These are phyloP conservation scores for Lysiphlebus fabarum DNA, from an alignment of 1,140 invertebrate species.

Conservation along the genomic window DNA sequence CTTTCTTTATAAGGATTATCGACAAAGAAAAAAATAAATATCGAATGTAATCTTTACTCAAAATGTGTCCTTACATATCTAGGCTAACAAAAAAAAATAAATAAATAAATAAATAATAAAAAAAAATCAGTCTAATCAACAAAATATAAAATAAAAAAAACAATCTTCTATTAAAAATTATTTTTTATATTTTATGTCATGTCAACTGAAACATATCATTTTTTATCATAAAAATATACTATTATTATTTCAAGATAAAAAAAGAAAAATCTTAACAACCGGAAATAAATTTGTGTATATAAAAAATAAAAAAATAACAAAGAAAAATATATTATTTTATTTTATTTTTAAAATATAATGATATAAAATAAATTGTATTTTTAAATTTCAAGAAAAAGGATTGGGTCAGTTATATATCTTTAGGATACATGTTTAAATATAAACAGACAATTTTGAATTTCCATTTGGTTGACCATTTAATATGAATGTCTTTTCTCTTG, in stretches of 20 bases:
- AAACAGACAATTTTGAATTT: slow-evolving; percentile 47
- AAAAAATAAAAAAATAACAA: background rate
- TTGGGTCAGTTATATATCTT: too few species aligned
- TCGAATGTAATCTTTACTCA: slow-evolving; percentile 31
- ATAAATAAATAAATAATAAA: too few species aligned
- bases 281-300: background rate
- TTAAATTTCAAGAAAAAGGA: too few species aligned
- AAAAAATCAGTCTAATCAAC: too few species aligned
- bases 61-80: slow-evolving; percentile 1
- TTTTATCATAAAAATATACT: background rate
- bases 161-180: too few species aligned
- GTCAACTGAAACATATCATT: slow-evolving; percentile 7
- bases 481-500: slow-evolving; percentile 29
- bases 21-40: slow-evolving; percentile 39
- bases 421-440: slow-evolving; percentile 9
- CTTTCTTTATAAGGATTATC: slow-evolving; percentile 26
- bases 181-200: too few species aligned
- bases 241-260: background rate
- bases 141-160: too few species aligned
- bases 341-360: too few species aligned
- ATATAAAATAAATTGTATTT: too few species aligned
- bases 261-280: background rate
- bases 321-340: too few species aligned
- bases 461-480: slow-evolving; percentile 43
- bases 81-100: too few species aligned